A percentile compares a stretch with the other conserved stretches of the same genome.
Conservation (phyloP, 2,797 vertebrate species). For the Leptatherina wallacei region DNA sequence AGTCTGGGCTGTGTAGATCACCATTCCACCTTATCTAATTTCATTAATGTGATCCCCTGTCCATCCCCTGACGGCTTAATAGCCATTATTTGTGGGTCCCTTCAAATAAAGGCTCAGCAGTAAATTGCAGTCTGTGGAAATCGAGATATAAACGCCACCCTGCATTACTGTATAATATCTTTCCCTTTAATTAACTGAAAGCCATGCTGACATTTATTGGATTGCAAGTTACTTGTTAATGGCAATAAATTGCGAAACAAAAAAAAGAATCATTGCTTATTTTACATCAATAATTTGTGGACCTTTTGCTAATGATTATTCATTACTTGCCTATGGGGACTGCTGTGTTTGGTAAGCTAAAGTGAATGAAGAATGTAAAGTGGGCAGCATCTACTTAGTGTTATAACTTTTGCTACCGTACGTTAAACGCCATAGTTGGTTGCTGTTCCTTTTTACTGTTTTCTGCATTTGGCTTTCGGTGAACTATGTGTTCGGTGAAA, state of each 20-base stretch:
- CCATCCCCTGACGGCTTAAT: slow-evolving; percentile 96
- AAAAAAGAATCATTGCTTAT: slow-evolving; percentile 90
- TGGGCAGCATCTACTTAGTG: slow-evolving; percentile 71
- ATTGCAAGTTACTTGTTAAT: slow-evolving; percentile 97
- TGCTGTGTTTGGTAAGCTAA: slow-evolving; percentile 83
- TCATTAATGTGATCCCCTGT: slow-evolving; percentile 97
- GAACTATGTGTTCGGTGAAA: slow-evolving; percentile 32
- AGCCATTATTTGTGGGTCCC: slow-evolving; percentile 97
- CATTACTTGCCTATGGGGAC: slow-evolving; percentile 76
- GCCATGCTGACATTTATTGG: slow-evolving; percentile 98
- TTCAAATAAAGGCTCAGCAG: slow-evolving; percentile 93
- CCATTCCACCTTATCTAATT: slow-evolving; percentile 91
- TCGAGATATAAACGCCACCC: slow-evolving; percentile 97
- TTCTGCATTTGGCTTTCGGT: slow-evolving; percentile 38
- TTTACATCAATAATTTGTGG: slow-evolving; percentile 89
- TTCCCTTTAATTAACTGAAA: slow-evolving; percentile 99
- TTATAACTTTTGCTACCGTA: slow-evolving; percentile 57
- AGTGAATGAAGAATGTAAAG: slow-evolving; percentile 81
- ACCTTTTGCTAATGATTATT: slow-evolving; percentile 85
- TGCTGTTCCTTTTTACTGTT: slow-evolving; percentile 40
- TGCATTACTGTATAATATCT: slow-evolving; percentile 97
- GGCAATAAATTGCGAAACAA: slow-evolving; percentile 88
- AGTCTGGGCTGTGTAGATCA: slow-evolving; percentile 85
- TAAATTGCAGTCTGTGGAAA: slow-evolving; percentile 96
- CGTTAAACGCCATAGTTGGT: slow-evolving; percentile 53